Conservation (phyloP, 2,797 vertebrate genomes). For the Pelobates cultripes region DNA sequence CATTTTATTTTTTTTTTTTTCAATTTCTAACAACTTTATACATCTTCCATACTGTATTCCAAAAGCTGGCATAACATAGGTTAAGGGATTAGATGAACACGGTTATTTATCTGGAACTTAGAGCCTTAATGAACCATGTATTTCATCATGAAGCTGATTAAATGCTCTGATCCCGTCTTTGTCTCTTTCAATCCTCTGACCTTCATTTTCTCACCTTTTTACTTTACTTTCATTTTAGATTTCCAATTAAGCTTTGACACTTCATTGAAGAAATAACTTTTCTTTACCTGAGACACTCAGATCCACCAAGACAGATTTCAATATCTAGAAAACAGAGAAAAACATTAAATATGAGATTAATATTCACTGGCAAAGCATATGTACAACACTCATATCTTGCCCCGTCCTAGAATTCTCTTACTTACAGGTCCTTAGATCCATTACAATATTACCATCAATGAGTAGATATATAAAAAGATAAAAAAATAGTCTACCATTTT, state of each 20-base stretch:
- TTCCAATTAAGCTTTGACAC: constrained; percentile 3
- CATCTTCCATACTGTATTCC: background rate
- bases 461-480: no score
- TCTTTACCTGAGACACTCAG: background rate
- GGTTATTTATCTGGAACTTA: background rate
- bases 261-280: background rate
- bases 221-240: background rate
- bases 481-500: no score
- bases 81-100: background rate
- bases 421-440: no score
- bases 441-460: no score
- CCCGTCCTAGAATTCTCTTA: no score
- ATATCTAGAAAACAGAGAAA: no score
- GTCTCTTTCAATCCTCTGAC: background rate
- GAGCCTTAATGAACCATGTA: background rate
- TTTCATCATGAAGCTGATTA: constrained; percentile 10
- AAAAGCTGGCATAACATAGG: background rate
- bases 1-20: no score
- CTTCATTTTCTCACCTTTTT: background rate
- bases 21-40: no score
- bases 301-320: no score
- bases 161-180: background rate
- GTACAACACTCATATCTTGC: no score
- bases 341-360: no score
- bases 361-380: no score